Base-by-base conservation (phyloP, 2,797 vertebrate genomes). In the Craterocephalus amniculus region DNA sequence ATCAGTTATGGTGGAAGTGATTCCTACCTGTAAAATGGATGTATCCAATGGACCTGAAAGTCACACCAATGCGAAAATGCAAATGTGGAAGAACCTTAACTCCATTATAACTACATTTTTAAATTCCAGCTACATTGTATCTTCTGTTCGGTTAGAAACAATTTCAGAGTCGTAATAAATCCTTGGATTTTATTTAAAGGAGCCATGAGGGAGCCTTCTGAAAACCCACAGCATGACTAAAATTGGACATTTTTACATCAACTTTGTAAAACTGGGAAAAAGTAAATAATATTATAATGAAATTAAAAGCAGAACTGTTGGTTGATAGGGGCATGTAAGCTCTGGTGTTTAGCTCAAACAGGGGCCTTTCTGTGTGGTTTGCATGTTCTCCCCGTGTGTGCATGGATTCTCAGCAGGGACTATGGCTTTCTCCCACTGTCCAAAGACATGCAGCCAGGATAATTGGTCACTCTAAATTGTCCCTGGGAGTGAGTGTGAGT, bases 1-100 rank as follows among this genome's bases (percentile, higher is more conserved):
- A 71, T 79, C 72, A 45, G 45, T 71, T 74, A 61, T 38, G 35
- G 45, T 48, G 45, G n/a, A 45, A 58, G 34, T 27, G 40, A 72
- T 58, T 27, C 27, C 45, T 49, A 64, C 51, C 29, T 26, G 59
- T 55, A 45, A 58, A 48, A 63, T 57, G 54, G 10, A 58, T 63
- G 61, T 49, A 58, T 54, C 54, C 16, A 20, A 32, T 57, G 60
- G 22, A n/a, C 55, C 52, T 55, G 51, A 70, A 55, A 70, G 57
- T 62, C 58, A 56, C 32, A 51, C 31, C 32, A 45, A 32, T 56
- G 31, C 35, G 32, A 38, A 61, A 48, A 13, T 38, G n/a, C 16
- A 36, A 52, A 48, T 35, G n/a, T 36, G 3, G 12, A 52, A 27
- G 14, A 40, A 16, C 38, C 5, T 40, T 40, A 18, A 40, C 16